Evolutionary conservation across 2,797 vertebrate genomes (phyloP), one percentile per base, ranked within the genome.

Genomic region (Enteromius thamalakanensis): DNA sequence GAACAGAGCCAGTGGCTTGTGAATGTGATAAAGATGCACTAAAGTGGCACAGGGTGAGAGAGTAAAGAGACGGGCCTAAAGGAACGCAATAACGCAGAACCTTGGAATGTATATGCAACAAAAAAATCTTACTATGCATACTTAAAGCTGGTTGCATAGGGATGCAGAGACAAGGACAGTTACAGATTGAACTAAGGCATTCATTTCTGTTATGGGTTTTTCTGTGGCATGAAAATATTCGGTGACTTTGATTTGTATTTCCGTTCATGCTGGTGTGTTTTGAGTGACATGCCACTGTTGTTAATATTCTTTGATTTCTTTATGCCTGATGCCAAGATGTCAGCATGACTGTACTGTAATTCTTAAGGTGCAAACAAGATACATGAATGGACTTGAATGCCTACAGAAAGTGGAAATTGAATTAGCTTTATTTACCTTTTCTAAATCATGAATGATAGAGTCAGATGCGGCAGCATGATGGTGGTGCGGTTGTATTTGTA

Each of bases 1-100:
- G 78, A 86, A 79, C 58, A 75, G 71, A 76, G 77, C 76, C 60
- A 83, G 82, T 78, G 82, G 82, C 53, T 79, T 83, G 75, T 79
- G 67, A 83, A 83, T 83, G 67, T 83, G 76, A 83, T 83, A 70
- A 83, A 83, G 82, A 83, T 79, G 82, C 53, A 60, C 75, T 78
- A 64, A 64, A 83, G 67, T 45, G 55, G 62, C 62, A 67, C 21
- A 58, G 34, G 7, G 70, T 3, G 34, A 80, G 45, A 49, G n/a
- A 53, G 32, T 29, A 47, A 45, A 51, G 58, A 53, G 60, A 55
- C 37, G 19, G 69, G 29, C 21, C 81, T 70, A 34, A 62, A 47
- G 53, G 4, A 62, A 11, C 32, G 40, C 71, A 29, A 68, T 81
- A 32, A n/a, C 51, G 45, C 26, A 14, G 6, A 60, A 47, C 6